Percentiles rank a stretch among this genome's conserved stretches.
These are phyloP conservation scores for Pogonus chalceus DNA, from an alignment of 1,140 invertebrate species.

Conservation along the genomic window DNA sequence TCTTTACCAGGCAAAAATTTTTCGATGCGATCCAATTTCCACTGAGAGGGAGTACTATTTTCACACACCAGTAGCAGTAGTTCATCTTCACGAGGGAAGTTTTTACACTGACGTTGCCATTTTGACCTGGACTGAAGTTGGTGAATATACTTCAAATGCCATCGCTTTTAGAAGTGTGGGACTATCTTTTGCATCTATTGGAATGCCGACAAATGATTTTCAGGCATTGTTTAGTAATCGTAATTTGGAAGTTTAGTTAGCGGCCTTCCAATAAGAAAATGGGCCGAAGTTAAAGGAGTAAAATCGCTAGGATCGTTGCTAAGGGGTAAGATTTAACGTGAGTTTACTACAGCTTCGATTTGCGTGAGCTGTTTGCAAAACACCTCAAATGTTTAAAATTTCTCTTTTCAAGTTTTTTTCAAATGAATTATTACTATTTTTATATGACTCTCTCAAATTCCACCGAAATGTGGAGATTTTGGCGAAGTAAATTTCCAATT, in stretches of 20 bases:
- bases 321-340: constrained; percentile 25
- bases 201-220: too few species aligned
- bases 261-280: constrained; percentile 32
- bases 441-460: constrained; percentile 24
- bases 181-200: too few species aligned
- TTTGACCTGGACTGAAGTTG: too few species aligned
- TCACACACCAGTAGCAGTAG: too few species aligned
- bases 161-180: constrained; percentile 26
- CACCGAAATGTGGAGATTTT: constrained; percentile 24
- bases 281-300: constrained; percentile 26
- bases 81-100: too few species aligned
- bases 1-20: too few species aligned
- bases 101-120: constrained; percentile 16
- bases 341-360: constrained; percentile 29
- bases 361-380: constrained; percentile 19
- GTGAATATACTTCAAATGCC: constrained; percentile 22
- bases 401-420: constrained; percentile 19
- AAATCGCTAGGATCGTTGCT: constrained; percentile 23
- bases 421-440: constrained; percentile 27
- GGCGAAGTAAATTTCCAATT: constrained; percentile 25
- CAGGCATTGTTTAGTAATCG: too few species aligned
- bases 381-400: constrained; percentile 27
- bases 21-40: too few species aligned
- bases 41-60: too few species aligned
- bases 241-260: constrained; percentile 20